Percentiles rank a stretch among this genome's conserved stretches.
These are phyloP conservation scores for Dendropsophus ebraccatus DNA, from an alignment of 2,113 vertebrate species.

Conservation along the genomic window DNA sequence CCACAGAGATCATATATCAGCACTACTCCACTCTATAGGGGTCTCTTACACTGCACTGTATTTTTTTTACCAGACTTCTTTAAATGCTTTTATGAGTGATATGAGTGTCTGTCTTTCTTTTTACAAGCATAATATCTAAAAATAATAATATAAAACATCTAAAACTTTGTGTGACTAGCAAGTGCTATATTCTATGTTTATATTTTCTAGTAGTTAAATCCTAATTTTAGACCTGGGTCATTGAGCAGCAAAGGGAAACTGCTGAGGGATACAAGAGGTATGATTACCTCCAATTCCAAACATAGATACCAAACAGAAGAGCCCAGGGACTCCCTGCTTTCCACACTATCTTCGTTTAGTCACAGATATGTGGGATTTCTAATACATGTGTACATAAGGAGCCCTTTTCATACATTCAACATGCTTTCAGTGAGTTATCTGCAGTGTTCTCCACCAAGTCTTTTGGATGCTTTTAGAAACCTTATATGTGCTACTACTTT, in stretches of 20 bases:
- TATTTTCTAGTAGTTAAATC: constrained; percentile 17
- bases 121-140: background rate
- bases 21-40: no score
- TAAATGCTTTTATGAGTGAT: no score
- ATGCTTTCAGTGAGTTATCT: background rate
- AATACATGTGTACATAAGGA: background rate
- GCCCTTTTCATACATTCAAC: background rate
- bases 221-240: constrained; percentile 45
- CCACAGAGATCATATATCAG: no score
- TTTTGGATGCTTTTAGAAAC: background rate
- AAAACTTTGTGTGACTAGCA: background rate
- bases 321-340: background rate
- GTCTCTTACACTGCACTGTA: no score
- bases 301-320: constrained; percentile 21
- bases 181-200: constrained; percentile 15
- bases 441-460: background rate
- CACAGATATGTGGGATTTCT: background rate
- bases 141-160: no score
- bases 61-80: no score
- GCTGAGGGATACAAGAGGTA: constrained; percentile 40
- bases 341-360: background rate
- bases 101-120: no score
- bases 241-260: constrained; percentile 28
- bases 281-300: constrained; percentile 42
- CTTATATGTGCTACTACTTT: background rate